A percentile compares a stretch with the other conserved stretches of the same genome.
These are phyloP conservation scores for Helicoverpa zea DNA, from an alignment of 1,140 invertebrate genomes.

Conservation along the genomic window DNA sequence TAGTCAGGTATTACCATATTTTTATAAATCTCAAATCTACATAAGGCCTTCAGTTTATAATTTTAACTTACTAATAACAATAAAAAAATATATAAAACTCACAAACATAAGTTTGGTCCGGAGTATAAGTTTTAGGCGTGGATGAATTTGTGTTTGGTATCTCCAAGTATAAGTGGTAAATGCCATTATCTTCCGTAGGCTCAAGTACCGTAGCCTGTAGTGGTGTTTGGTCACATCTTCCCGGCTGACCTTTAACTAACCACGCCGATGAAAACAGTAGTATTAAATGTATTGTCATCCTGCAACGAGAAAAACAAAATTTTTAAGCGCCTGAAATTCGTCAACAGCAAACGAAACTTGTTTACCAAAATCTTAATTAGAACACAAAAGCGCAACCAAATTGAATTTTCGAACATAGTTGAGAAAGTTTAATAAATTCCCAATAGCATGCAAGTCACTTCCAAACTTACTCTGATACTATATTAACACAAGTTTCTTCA, in stretches of 20 bases:
- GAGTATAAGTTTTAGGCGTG: slow-evolving; percentile 59
- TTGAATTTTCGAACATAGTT: slow-evolving; percentile 10
- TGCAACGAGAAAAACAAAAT: slow-evolving; percentile 48
- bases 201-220: slow-evolving; percentile 60
- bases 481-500: slow-evolving; percentile 49
- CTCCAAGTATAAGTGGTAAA: slow-evolving; percentile 60
- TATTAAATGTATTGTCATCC: slow-evolving; percentile 54
- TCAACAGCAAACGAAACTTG: neutral
- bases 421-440: slow-evolving; percentile 28
- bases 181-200: slow-evolving; percentile 66
- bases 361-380: neutral
- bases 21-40: no score
- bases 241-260: slow-evolving; percentile 54
- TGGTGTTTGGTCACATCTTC: slow-evolving; percentile 77
- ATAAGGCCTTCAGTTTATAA: no score
- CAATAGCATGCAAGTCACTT: slow-evolving; percentile 37
- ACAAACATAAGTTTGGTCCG: slow-evolving; percentile 81
- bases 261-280: slow-evolving; percentile 35
- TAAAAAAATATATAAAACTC: slow-evolving; percentile 53
- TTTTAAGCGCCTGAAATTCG: slow-evolving; percentile 1
- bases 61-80: no score
- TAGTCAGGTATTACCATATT: no score
- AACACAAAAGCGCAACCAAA: neutral
- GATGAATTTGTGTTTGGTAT: slow-evolving; percentile 63
- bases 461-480: slow-evolving; percentile 3